Conservation (phyloP, 2,888 invertebrate genomes). For the Smittia sp. region DNA sequence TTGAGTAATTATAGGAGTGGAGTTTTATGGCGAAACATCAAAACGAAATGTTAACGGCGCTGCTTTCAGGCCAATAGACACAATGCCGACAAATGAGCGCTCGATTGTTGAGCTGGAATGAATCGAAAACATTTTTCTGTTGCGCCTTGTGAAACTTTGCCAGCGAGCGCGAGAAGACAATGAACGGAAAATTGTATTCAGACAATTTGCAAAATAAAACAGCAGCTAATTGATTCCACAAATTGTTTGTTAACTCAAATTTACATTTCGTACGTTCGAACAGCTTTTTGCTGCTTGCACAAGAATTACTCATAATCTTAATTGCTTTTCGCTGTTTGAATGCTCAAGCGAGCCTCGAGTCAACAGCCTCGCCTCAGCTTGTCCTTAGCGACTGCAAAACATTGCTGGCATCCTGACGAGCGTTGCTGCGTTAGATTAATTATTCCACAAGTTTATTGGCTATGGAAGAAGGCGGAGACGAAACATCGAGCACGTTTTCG, state of each 20-base stretch:
- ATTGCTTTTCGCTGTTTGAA: not conserved
- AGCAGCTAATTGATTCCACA: conserved; percentile 6
- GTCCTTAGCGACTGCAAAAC: not conserved
- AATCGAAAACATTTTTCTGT: not conserved
- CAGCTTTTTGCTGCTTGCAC: not conserved
- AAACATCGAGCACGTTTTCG: not conserved
- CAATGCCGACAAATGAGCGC: conserved; percentile 9
- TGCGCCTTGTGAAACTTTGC: not conserved
- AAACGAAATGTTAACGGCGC: not conserved
- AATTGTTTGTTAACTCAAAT: conserved; percentile 19
- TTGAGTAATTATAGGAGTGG: not conserved
- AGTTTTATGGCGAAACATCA: not conserved
- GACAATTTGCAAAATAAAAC: not conserved
- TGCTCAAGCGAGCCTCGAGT: no score
- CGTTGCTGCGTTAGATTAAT: no score
- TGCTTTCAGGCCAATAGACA: conserved; percentile 7
- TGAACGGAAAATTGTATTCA: conserved; percentile 13
- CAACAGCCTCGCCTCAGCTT: not conserved
- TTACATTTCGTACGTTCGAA: not conserved
- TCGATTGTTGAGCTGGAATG: not conserved
- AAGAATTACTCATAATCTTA: not conserved
- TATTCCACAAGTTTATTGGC: not conserved
- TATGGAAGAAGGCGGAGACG: not conserved
- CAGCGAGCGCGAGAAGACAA: not conserved
- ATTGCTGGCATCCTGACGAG: not conserved